Base-by-base conservation (phyloP, 2,888 invertebrate genomes). In the Papilio elwesi region DNA sequence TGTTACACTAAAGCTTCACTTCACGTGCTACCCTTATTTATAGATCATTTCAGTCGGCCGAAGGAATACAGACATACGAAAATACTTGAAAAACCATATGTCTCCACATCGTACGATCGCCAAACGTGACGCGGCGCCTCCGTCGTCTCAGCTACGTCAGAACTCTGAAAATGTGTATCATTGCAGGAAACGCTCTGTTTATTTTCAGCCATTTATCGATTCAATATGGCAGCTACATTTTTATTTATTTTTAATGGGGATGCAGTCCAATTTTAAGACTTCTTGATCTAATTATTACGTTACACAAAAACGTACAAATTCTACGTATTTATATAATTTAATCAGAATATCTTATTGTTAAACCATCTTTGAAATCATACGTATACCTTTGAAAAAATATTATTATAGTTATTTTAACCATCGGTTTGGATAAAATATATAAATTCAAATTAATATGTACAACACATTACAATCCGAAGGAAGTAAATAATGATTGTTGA, bases 1-100 rank as follows among this genome's bases (percentile, higher is more conserved):
- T 90, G 90, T 92, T 92, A 93, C 93, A 93, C 93, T 93, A 90
- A 86, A 87, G 85, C 88, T 86, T 84, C 85, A 87, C 85, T 85
- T 84, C 84, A 84, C 80, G 78, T 85, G 82, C 84, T 87, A 91
- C 92, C 92, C 91, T 87, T 93, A 93, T 93, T 92, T 93, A 93
- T 93, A 93, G 85, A 85, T 85, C 87, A 89, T 87, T 88, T 87
- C 85, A 81, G 79, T 79, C 75, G 73, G 70, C 78, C 78, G 80
- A 77, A 76, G 82, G 81, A 85, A 86, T 85, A 85, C 83, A 79
- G 85, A 87, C 89, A 91, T 92, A 92, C 92, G 84, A 91, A 93
- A 93, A 93, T 93, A 93, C 92, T 88, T 88, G 86, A 90, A 93
- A 92, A 90, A 77, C 83, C 82, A 79, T 87, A 85, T 88, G 88